Base-by-base conservation (phyloP, 2,888 invertebrate species). In the Volucella inflata region DNA sequence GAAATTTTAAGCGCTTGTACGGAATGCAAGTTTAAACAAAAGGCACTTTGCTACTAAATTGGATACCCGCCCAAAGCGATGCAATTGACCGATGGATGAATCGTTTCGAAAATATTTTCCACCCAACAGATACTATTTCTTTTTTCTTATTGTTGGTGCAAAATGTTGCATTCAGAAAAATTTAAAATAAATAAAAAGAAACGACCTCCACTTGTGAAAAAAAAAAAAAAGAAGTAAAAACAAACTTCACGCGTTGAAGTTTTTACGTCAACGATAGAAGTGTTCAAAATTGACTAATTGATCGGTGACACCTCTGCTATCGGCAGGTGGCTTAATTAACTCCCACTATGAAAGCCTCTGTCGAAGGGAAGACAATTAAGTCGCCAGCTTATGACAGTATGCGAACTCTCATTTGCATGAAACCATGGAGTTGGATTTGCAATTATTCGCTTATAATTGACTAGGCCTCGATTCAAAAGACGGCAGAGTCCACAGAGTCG, bases 331-430 rank as follows among this genome's bases (percentile, higher is more conserved):
- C 46, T 59, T 40, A 46, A 62, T 30, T 40, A 79, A 57, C 62
- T 40, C 79, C 30, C 60, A 44, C 57, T 30, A 30, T 6, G 30
- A 30, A 51, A 65, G 44, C 36, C 8, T n/a, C n/a, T n/a, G 17
- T 21, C 42, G 65, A 59, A 75, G 75, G 75, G 67, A 59, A 75
- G 46, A 59, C 53, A 51, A 65, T 59, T 16, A 59, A 59, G 51
- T 74, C 30, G 36, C 36, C 42, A n/a, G 9, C 30, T 65, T 50
- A 16, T 68, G 11, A 46, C 60, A 57, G 38, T 11, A 16, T 40
- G 16, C 40, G 62, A 64, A 50, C 42, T 9, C 57, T 71, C 42
- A 81, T 85, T 85, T 65, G 76, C 80, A 81, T 85, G 16, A 9
- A 11, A 50, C 55, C 9, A 71, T 76, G 84, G 84, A 42, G 57